These are phyloP conservation scores for Gymnopithys bicolor DNA, from an alignment of 2,797 vertebrate species.

Conservation along the genomic window DNA sequence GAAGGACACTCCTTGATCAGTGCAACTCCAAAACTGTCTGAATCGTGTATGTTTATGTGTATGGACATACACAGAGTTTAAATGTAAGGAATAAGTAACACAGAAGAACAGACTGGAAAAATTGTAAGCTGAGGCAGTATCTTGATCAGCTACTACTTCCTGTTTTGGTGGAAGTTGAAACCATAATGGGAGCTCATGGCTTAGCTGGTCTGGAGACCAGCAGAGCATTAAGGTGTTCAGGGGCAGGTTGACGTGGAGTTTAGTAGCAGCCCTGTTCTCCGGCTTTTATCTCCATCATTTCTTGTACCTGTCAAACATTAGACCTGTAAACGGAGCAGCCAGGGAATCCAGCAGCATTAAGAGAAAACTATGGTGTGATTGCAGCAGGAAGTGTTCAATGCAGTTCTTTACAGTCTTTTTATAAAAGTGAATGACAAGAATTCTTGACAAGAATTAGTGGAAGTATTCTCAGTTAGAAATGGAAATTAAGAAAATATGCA, in stretches of 20 bases:
- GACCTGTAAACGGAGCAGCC: neutral
- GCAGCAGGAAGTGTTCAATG: neutral
- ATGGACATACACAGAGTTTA: neutral
- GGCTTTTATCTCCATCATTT: neutral
- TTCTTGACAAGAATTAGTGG: neutral
- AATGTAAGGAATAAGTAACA: neutral
- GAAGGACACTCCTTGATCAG: neutral
- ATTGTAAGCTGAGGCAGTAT: neutral
- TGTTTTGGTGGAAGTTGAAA: neutral
- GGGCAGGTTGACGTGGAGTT: neutral
- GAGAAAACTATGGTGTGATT: neutral
- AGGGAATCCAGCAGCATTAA: neutral
- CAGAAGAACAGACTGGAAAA: neutral
- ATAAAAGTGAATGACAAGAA: neutral
- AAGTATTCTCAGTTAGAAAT: neutral
- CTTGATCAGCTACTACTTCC: neutral
- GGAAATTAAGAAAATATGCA: neutral
- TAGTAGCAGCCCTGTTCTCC: neutral
- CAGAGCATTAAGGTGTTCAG: fast-evolving
- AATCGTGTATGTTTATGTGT: neutral
- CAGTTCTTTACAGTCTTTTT: neutral
- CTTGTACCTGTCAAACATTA: neutral
- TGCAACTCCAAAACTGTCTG: neutral
- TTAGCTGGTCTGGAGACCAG: fast-evolving
- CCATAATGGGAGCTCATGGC: fast-evolving